Base-by-base conservation (phyloP, 2,113 vertebrate genomes). In the Pleuronectes platessa region DNA sequence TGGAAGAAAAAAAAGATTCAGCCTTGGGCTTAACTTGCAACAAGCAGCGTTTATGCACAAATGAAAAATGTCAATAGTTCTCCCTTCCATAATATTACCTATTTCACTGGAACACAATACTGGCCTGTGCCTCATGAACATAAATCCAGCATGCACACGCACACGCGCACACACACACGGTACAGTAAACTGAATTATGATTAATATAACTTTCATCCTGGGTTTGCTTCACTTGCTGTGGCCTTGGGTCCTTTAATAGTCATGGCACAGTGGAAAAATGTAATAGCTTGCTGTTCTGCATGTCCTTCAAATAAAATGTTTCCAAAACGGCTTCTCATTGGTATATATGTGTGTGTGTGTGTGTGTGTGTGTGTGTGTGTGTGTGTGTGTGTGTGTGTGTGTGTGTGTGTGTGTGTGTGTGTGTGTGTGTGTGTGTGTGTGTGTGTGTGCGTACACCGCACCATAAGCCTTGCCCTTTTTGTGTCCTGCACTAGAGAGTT, bases 241-340 rank as follows among this genome's bases (percentile, higher is more conserved):
- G 90, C 92, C 88, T 92, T 91, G 90, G 81, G 84, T 71, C 66
- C 86, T 86, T 86, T 88, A 84, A 88, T 78, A 88, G 91, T 84
- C 74, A 82, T 61, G 69, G 77, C 74, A 82, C 68, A 83, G 82
- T 51, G 77, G 81, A 80, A 86, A 81, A 84, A 81, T 82, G 17
- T 82, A 82, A 91, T 84, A 82, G 70, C 78, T 78, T 68, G 70
- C 76, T 83, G 69, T 70, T 90, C 79, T 90, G 74, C 77, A 84
- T 92, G 91, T 90, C 89, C 89, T 92, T 91, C 89, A 91, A 83
- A 85, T 87, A 78, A 83, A 87, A 84, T 76, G 72, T 83, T 76
- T 81, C 81, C 81, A 80, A 84, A 81, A 87, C 84, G 81, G 74
- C 72, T 76, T 82, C 64, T 76, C 65, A 82, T 68, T 82, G 63